Evolutionary conservation across 2,113 vertebrate genomes (phyloP).

Genomic region (Istiophorus platypterus): DNA sequence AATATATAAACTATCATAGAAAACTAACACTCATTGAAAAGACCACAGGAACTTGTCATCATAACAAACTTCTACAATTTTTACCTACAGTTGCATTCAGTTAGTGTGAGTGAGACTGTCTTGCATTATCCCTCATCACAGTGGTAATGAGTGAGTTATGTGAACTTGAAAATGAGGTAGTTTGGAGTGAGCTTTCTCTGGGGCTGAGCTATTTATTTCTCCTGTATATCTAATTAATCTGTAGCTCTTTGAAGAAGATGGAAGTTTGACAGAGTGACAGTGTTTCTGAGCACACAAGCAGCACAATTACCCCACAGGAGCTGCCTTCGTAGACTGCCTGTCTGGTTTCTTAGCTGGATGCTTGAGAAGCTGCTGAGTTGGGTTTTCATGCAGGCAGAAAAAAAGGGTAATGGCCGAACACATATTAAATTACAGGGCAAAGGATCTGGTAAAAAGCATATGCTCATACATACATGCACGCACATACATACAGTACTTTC

Average conservation of each 20-base stretch:
- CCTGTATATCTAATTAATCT: conserved; percentile 77
- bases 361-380: conserved; percentile 51
- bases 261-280: conserved; percentile 77
- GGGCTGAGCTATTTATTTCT: conserved; percentile 78
- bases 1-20: not conserved
- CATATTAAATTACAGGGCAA: conserved; percentile 42
- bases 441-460: conserved; percentile 55
- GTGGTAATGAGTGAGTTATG: conserved; percentile 53
- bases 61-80: conserved; percentile 11
- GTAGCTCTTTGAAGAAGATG: conserved; percentile 80
- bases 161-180: conserved; percentile 72
- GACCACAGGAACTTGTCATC: not conserved
- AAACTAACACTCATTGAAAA: not conserved
- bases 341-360: conserved; percentile 39
- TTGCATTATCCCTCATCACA: conserved; percentile 44
- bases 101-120: not conserved
- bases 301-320: conserved; percentile 67
- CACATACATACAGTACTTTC: conserved; percentile 22
- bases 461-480: conserved; percentile 6
- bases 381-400: conserved; percentile 39
- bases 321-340: conserved; percentile 41
- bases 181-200: conserved; percentile 67
- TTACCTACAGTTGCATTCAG: conserved; percentile 14
- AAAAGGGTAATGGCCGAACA: conserved; percentile 56
- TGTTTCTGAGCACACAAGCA: conserved; percentile 65